These are phyloP conservation scores for Apomyelois bistriatella DNA, from an alignment of 2,888 invertebrate genomes.

Conservation along the genomic window DNA sequence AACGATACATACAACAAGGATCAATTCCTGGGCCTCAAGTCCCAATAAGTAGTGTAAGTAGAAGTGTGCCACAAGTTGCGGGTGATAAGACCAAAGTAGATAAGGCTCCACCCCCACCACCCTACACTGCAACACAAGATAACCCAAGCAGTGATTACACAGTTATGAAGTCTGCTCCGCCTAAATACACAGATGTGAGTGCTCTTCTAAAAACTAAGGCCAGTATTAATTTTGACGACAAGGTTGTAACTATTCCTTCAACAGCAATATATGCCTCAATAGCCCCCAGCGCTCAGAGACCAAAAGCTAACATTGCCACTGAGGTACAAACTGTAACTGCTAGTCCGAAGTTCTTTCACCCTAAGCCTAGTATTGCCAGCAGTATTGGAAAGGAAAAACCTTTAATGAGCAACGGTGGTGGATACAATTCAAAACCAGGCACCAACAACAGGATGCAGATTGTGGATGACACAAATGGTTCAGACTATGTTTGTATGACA, in stretches of 20 bases:
- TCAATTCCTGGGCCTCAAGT: slow-evolving; percentile 70
- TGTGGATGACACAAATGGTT: slow-evolving; percentile 86
- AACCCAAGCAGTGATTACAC: slow-evolving; percentile 67
- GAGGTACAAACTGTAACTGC: slow-evolving; percentile 76
- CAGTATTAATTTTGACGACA: slow-evolving; percentile 62
- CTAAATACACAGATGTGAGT: slow-evolving; percentile 72
- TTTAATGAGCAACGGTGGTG: slow-evolving; percentile 52
- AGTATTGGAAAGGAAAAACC: slow-evolving; percentile 64
- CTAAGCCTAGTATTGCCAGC: slow-evolving; percentile 81
- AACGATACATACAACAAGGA: slow-evolving; percentile 63
- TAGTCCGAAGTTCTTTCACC: slow-evolving; percentile 79
- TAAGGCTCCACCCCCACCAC: slow-evolving; percentile 76
- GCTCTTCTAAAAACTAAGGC: slow-evolving; percentile 59
- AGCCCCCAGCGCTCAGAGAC: slow-evolving; percentile 75
- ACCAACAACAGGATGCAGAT: slow-evolving; percentile 66
- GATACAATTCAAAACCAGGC: slow-evolving; percentile 46
- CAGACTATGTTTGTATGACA: slow-evolving; percentile 92
- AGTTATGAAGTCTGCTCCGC: slow-evolving; percentile 73
- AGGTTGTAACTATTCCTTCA: slow-evolving; percentile 68
- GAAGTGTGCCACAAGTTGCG: slow-evolving; percentile 48
- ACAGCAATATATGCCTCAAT: slow-evolving; percentile 77
- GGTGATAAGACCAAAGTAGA: slow-evolving; percentile 73
- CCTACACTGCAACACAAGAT: slow-evolving; percentile 53
- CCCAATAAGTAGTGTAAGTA: slow-evolving; percentile 53
- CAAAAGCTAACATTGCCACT: slow-evolving; percentile 75